Evolutionary conservation across 2,797 vertebrate species (phyloP).

Genomic region (Gallirallus australis): DNA sequence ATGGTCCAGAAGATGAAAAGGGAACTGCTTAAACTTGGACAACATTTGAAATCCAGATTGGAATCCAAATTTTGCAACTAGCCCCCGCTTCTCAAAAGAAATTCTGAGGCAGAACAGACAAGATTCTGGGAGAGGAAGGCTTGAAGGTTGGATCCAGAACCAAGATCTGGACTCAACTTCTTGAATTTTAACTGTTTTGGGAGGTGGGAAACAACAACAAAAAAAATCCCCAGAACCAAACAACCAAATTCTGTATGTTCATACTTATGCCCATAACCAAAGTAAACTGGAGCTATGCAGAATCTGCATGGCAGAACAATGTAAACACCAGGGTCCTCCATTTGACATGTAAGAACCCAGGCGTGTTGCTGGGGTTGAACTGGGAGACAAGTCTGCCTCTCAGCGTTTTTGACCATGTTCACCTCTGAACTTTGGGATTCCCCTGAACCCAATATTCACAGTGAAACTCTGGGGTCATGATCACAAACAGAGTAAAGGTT

Average conservation of each 20-base stretch:
- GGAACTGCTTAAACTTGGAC: neutral
- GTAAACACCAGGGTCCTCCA: neutral
- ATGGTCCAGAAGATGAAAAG: neutral
- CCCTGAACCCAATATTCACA: slow-evolving; percentile 42
- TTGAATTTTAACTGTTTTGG: neutral
- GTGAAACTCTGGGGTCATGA: slow-evolving; percentile 6
- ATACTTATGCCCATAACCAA: neutral
- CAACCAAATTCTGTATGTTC: neutral
- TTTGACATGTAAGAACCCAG: neutral
- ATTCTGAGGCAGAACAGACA: neutral
- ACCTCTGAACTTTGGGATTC: slow-evolving; percentile 54
- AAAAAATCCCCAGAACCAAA: neutral
- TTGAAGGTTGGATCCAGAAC: neutral
- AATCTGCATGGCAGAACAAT: neutral
- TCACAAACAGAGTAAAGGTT: neutral
- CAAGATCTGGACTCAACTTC: neutral
- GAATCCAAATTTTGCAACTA: slow-evolving; percentile 46
- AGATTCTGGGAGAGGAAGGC: slow-evolving; percentile 21
- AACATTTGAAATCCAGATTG: neutral
- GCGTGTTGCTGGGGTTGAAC: neutral
- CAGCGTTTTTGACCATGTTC: neutral
- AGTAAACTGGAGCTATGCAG: neutral
- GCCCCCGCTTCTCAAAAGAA: slow-evolving; percentile 4
- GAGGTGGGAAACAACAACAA: neutral
- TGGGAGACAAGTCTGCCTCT: slow-evolving; percentile 7